Conservation (phyloP, 2,888 invertebrate species). For the Anagyrus pseudococci region DNA sequence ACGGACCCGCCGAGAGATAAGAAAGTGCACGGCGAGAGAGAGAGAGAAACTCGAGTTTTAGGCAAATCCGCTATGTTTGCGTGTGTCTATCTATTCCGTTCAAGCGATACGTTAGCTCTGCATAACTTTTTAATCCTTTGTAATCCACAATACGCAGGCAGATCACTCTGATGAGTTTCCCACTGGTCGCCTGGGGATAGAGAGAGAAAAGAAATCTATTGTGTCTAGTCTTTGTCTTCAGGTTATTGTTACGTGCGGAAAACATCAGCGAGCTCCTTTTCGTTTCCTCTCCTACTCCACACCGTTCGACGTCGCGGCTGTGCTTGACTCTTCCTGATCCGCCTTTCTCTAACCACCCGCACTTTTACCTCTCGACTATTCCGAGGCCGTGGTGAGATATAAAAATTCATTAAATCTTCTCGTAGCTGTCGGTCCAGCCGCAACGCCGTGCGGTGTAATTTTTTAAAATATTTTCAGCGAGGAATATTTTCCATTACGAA, state of each 20-base stretch:
- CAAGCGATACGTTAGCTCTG: too few species aligned
- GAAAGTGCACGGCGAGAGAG: too few species aligned
- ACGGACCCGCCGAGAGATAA: too few species aligned
- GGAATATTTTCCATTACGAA: too few species aligned
- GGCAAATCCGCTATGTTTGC: too few species aligned
- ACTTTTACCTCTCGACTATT: neutral
- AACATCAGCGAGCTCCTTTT: slow-evolving; percentile 28
- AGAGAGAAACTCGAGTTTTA: too few species aligned
- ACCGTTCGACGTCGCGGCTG: slow-evolving; percentile 15
- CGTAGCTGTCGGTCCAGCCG: neutral
- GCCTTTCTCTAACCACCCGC: neutral
- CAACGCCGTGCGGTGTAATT: too few species aligned
- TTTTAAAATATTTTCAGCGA: too few species aligned
- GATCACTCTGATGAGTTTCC: slow-evolving; percentile 32
- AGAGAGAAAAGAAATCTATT: slow-evolving; percentile 6
- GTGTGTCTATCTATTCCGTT: too few species aligned
- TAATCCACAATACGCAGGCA: slow-evolving; percentile 30
- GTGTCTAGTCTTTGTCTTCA: slow-evolving; percentile 26
- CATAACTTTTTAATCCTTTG: too few species aligned
- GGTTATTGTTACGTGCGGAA: slow-evolving; percentile 35
- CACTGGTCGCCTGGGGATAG: too few species aligned
- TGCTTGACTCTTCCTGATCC: neutral
- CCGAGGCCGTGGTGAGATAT: slow-evolving; percentile 4
- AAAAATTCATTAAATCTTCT: slow-evolving; percentile 23
- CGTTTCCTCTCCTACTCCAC: slow-evolving; percentile 22